Base-by-base conservation (phyloP, 2,113 vertebrate species). In the Plectropomus leopardus region DNA sequence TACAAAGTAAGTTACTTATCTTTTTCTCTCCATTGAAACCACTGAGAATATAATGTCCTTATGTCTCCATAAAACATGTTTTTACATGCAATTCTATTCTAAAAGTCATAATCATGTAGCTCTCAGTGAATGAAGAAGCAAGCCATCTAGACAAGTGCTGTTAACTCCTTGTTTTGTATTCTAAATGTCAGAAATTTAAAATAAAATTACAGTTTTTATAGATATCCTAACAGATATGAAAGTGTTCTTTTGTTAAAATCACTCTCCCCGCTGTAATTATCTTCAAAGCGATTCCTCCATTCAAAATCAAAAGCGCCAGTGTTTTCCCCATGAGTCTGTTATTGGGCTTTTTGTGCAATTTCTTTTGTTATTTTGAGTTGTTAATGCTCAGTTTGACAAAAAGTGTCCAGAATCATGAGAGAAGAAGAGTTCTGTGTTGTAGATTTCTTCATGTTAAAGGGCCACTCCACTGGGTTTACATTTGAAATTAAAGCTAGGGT, bases 1-100 rank as follows among this genome's bases (percentile, higher is more conserved):
- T 99, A 97, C 93, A 98, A 97, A 94, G 98, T 98, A 91, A 94
- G 93, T 87, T 58, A n/a, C 30, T 78, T n/a, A 28, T 65, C 32
- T 26, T 30, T 48, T 19, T 28, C 32, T 61, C 34, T 47, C 53
- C 36, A 50, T 14, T 10, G 50, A 61, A 34, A 59, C 36, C 14
- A 15, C 58, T 69, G 30, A 24, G 10, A 51, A 8, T 21, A 34
- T 74, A 47, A n/a, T 54, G 21, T 23, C 32, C 32, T 53, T 40
- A 51, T 73, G 13, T 4, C 28, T 34, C 30, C 2, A 58, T 19
- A 17, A 64, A 26, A 48, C 13, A n/a, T 14, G 1, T 57, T 44
- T 61, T 16, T 24, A 32, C 8, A 8, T 53, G 4, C 32, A 24
- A 0, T 42, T 7, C 63, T 76, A 59, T 26, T 42, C 30, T 53